Percentiles rank a stretch among this genome's conserved stretches.
Evolutionary conservation across 2,888 invertebrate genomes (phyloP).

Genomic region (Dioctria linearis): DNA sequence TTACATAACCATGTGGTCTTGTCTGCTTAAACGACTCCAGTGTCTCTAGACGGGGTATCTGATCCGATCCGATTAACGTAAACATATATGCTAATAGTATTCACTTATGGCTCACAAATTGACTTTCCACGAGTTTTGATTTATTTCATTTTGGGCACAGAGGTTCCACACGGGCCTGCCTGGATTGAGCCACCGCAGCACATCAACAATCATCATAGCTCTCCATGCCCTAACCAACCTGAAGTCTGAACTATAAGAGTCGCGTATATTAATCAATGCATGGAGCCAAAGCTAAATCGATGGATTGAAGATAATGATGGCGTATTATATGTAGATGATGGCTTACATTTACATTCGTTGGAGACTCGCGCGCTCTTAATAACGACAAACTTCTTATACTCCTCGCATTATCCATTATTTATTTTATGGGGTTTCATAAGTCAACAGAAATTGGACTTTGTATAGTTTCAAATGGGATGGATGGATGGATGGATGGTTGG

Average conservation of each 20-base stretch:
- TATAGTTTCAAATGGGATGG: neutral
- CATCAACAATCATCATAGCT: conserved; percentile 45
- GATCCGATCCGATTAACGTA: conserved; percentile 62
- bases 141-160: conserved; percentile 56
- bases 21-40: conserved; percentile 52
- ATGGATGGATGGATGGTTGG: neutral
- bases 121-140: conserved; percentile 59
- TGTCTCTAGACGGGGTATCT: conserved; percentile 59
- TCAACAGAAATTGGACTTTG: conserved; percentile 52
- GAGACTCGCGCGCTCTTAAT: conserved; percentile 30
- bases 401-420: conserved; percentile 51
- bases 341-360: conserved; percentile 49
- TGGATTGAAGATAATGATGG: conserved; percentile 60
- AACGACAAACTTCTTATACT: conserved; percentile 44
- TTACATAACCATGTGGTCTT: conserved; percentile 54
- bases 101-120: conserved; percentile 61
- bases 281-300: conserved; percentile 56
- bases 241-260: neutral
- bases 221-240: neutral
- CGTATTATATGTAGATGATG: conserved; percentile 56
- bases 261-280: conserved; percentile 59
- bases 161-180: conserved; percentile 22
- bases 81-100: conserved; percentile 63
- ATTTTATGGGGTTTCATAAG: conserved; percentile 52
- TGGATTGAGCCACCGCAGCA: conserved; percentile 36